Evolutionary conservation across 2,113 vertebrate species (phyloP), one percentile per base, ranked within the genome.

Genomic region (Stigmatopora nigra): DNA sequence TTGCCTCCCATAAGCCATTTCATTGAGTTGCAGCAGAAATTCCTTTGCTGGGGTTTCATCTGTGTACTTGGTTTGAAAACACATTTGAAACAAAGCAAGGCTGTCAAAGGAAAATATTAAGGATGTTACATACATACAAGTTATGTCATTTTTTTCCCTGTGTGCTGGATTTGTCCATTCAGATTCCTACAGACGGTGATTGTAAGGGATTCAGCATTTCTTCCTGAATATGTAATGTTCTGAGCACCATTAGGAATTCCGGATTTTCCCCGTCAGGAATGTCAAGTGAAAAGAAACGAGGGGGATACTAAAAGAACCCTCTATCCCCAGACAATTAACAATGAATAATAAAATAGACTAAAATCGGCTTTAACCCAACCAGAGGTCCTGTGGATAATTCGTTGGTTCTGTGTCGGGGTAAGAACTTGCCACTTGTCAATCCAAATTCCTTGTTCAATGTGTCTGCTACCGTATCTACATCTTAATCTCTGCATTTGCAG

Each of bases 21-120:
- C 85, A 88, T 88, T 89, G 87, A 90, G 84, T 52, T 52, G 76
- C 75, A 78, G 84, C 78, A 73, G 75, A 83, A 87, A 91, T 90
- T 90, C 86, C 82, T 86, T 80, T 76, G 71, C 81, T 83, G 80
- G 87, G 84, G 88, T 87, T 46, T 88, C 84, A 86, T 90, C 81
- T 87, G 84, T 88, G 85, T 87, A 87, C 87, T 88, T 86, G 84
- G 82, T 88, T 85, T 89, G 87, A 87, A 89, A 84, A 86, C 83
- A 88, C 87, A 88, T 88, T 72, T 67, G 82, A 88, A 82, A 91
- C 88, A 91, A 89, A 89, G 87, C 84, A 73, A 77, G 82, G 78
- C 84, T 87, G 83, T 89, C 84, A 92, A 61, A 90, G 86, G 86
- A 89, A 87, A 90, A 90, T 87, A 89, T 89, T 90, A 80, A 90